A percentile compares a stretch with the other conserved stretches of the same genome.
phyloP scores from a whole-genome alignment of 2,888 invertebrate species.

The Rhingia rostrata region DNA sequence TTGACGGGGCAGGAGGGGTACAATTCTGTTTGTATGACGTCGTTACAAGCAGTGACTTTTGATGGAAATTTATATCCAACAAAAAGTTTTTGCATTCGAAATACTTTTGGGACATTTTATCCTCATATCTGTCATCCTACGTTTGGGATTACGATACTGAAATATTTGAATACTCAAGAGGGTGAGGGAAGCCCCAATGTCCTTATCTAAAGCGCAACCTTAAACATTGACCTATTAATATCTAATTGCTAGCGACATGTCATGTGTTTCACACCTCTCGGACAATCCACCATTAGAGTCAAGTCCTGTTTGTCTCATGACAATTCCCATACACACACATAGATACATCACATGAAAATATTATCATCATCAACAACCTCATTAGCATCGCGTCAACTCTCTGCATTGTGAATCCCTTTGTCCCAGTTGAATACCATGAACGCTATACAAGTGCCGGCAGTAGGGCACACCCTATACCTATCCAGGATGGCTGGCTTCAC shows the following conservation, averaged over 20 bases:
- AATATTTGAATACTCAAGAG: no score
- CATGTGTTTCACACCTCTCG: not conserved
- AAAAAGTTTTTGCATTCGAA: not conserved
- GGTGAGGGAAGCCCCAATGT: not conserved
- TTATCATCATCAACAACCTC: constrained; percentile 49
- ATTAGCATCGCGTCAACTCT: constrained; percentile 52
- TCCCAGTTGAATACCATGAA: constrained; percentile 35
- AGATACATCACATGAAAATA: constrained; percentile 24
- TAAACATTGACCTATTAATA: constrained; percentile 8
- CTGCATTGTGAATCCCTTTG: constrained; percentile 18
- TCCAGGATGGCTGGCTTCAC: constrained; percentile 11
- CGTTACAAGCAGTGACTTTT: not conserved
- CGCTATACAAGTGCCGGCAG: not conserved
- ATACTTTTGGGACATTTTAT: not conserved
- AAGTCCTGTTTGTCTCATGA: constrained; percentile 8
- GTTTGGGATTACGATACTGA: no score
- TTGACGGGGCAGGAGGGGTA: not conserved
- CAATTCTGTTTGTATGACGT: not conserved
- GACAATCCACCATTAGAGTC: not conserved
- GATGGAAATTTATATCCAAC: not conserved
- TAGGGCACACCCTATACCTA: not conserved
- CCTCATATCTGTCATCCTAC: no score
- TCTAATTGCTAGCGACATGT: constrained; percentile 1
- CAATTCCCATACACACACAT: constrained; percentile 6
- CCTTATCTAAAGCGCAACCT: not conserved